Percentiles rank a stretch among this genome's conserved stretches.
Evolutionary conservation across 1,140 invertebrate genomes (phyloP).

Genomic region (Cydia amplana): DNA sequence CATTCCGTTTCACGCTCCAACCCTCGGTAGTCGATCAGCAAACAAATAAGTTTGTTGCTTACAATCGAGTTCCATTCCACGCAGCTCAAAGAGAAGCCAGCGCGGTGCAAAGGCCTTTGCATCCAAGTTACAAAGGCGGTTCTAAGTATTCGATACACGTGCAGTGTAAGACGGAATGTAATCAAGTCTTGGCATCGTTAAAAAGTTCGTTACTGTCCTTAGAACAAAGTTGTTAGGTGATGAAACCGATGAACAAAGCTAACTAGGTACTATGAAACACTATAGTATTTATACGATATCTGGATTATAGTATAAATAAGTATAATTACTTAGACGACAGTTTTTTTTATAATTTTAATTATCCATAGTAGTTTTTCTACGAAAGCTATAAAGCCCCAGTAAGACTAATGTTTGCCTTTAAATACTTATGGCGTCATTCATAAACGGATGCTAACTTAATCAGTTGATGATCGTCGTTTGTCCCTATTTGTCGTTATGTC

Average conservation of each 20-base stretch:
- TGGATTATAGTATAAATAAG: no score
- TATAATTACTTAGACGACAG: no score
- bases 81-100: slow-evolving; percentile 13
- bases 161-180: background rate
- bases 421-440: no score
- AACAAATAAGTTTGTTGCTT: slow-evolving; percentile 17
- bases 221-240: background rate
- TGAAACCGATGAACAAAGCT: background rate
- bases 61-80: background rate
- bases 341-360: no score
- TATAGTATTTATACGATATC: no score
- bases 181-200: slow-evolving; percentile 11
- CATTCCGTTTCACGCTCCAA: background rate
- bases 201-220: slow-evolving; percentile 10
- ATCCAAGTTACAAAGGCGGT: slow-evolving; percentile 1
- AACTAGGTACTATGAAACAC: no score
- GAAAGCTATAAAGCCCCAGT: no score
- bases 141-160: slow-evolving; percentile 14
- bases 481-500: no score
- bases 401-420: no score
- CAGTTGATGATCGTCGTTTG: no score
- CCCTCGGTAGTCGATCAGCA: slow-evolving; percentile 10
- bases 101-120: slow-evolving; percentile 12
- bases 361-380: no score
- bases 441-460: no score